Conservation (phyloP, 2,888 invertebrate genomes). For the Yponomeuta cagnagella region DNA sequence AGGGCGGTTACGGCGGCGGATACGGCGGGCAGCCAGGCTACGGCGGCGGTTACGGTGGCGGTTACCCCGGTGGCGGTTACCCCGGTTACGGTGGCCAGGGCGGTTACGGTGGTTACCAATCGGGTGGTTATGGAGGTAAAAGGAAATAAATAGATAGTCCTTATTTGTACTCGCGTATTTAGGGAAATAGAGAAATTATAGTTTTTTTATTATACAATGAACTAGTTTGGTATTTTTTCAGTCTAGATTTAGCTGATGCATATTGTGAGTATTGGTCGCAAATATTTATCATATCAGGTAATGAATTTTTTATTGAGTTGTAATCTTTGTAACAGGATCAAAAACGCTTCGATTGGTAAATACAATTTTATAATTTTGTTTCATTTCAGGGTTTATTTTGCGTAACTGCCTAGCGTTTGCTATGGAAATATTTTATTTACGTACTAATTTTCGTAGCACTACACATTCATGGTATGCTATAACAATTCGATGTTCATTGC, state of each 20-base stretch:
- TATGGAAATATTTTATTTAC: too few relatives aligned
- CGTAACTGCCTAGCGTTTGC: too few relatives aligned
- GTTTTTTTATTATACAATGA: background rate
- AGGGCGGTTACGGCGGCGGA: slow-evolving; percentile 23
- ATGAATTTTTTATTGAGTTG: background rate
- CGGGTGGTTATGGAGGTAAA: slow-evolving; percentile 22
- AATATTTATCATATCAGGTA: background rate
- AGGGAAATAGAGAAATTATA: background rate
- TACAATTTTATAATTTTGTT: too few relatives aligned
- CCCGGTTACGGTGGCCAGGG: slow-evolving; percentile 29
- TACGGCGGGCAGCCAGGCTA: slow-evolving; percentile 19
- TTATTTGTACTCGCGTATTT: too few relatives aligned
- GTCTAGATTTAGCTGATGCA: background rate
- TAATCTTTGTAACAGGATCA: background rate
- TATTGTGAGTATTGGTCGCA: background rate
- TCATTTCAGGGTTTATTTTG: too few relatives aligned
- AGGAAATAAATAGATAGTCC: background rate
- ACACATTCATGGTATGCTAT: too few relatives aligned
- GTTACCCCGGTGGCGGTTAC: slow-evolving; percentile 23
- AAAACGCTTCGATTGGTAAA: background rate
- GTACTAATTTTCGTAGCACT: too few relatives aligned
- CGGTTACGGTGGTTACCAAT: slow-evolving; percentile 23
- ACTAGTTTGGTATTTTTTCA: background rate
- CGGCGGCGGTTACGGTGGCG: slow-evolving; percentile 23
- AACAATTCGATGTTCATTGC: too few relatives aligned